These are phyloP conservation scores for Phataginus tetradactyla DNA, from an alignment of 2,797 vertebrate species.

Conservation along the genomic window DNA sequence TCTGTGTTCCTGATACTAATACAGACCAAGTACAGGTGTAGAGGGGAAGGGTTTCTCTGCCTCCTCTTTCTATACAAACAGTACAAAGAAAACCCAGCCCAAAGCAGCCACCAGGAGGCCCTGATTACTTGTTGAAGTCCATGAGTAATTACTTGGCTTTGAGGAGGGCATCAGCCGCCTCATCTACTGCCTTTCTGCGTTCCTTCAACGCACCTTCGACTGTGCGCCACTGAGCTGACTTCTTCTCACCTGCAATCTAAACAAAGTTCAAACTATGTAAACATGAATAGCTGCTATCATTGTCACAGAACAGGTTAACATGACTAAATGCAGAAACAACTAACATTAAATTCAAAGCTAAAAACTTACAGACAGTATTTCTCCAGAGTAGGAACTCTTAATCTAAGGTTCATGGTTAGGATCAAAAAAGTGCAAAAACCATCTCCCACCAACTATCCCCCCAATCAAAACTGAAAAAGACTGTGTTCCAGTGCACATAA, in stretches of 20 bases:
- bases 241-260: slow-evolving; percentile 90
- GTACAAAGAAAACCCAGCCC: slow-evolving; percentile 52
- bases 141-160: slow-evolving; percentile 92
- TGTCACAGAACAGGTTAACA: not conserved
- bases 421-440: not conserved
- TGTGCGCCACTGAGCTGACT: slow-evolving; percentile 94
- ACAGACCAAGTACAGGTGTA: not conserved
- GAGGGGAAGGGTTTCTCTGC: not conserved
- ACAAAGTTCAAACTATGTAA: slow-evolving; percentile 48
- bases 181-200: slow-evolving; percentile 90
- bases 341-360: not conserved
- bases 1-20: not conserved
- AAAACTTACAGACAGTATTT: not conserved
- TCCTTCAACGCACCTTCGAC: slow-evolving; percentile 92
- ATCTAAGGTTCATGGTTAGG: not conserved
- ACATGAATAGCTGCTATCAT: not conserved
- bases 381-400: not conserved
- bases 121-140: slow-evolving; percentile 56
- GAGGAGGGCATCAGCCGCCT: slow-evolving; percentile 90
- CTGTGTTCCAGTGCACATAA: not conserved
- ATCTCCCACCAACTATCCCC: not conserved
- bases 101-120: slow-evolving; percentile 59
- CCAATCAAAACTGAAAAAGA: not conserved
- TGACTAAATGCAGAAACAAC: not conserved
- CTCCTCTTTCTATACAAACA: not conserved